Percentiles rank a stretch among this genome's conserved stretches.
Evolutionary conservation across 2,888 invertebrate species (phyloP).

Genomic region (Heterodera filipjevi): DNA sequence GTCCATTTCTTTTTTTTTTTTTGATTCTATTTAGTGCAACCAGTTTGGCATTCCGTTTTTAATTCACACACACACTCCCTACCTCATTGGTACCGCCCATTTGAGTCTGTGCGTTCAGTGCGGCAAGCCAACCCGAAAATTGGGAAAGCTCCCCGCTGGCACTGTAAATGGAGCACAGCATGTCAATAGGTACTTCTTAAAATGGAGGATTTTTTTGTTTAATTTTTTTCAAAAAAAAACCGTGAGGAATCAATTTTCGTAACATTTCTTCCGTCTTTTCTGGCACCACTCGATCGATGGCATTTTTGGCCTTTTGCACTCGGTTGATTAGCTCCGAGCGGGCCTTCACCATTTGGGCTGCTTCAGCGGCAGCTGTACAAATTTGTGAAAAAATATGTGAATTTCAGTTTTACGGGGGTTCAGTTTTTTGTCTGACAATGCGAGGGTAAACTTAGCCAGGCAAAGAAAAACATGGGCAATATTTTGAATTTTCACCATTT

Average conservation of each 20-base stretch:
- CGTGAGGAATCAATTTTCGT: slow-evolving; percentile 14
- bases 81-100: not conserved
- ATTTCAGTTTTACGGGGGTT: too few relatives aligned
- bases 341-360: slow-evolving; percentile 1
- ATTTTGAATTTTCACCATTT: not conserved
- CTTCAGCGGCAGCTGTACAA: slow-evolving; percentile 10
- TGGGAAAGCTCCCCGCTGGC: slow-evolving; percentile 34
- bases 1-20: too few relatives aligned
- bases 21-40: too few relatives aligned
- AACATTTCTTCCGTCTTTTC: slow-evolving; percentile 23
- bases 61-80: not conserved
- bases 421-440: too few relatives aligned
- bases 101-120: slow-evolving; percentile 27
- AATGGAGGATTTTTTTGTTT: not conserved
- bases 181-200: slow-evolving; percentile 24
- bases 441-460: too few relatives aligned
- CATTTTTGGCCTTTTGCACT: slow-evolving; percentile 33
- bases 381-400: not conserved
- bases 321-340: slow-evolving; percentile 19
- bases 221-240: not conserved
- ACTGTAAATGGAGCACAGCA: slow-evolving; percentile 40
- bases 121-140: slow-evolving; percentile 40
- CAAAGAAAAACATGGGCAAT: too few relatives aligned
- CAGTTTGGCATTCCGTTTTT: slow-evolving; percentile 24
- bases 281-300: slow-evolving; percentile 31